A percentile compares a stretch with the other conserved stretches of the same genome.
Evolutionary conservation across 2,113 vertebrate genomes (phyloP).

Genomic region (Meleagris gallopavo): DNA sequence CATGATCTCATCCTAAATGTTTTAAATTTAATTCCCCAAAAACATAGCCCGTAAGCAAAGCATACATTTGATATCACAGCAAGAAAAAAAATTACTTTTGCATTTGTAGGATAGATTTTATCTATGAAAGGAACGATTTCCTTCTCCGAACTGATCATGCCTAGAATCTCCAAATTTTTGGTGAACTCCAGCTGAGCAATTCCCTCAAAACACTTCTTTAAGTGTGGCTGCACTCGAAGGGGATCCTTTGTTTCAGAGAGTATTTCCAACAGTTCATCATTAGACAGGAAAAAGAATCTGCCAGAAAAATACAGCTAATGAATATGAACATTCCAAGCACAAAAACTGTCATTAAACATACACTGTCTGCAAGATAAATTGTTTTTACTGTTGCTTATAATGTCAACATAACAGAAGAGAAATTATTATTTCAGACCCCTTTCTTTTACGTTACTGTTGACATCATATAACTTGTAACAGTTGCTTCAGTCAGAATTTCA

Average conservation of each 20-base stretch:
- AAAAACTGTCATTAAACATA: not conserved
- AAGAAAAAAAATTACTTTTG: constrained; percentile 81
- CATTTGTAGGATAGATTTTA: constrained; percentile 83
- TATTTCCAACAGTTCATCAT: constrained; percentile 93
- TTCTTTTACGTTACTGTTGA: not conserved
- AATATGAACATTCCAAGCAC: not conserved
- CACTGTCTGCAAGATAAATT: not conserved
- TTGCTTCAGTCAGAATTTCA: not conserved
- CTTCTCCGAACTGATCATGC: constrained; percentile 94
- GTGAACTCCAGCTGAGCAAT: constrained; percentile 90
- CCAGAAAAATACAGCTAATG: constrained; percentile 23
- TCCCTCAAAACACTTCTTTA: constrained; percentile 96
- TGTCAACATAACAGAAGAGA: not conserved
- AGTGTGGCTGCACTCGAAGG: constrained; percentile 89
- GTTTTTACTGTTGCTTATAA: not conserved
- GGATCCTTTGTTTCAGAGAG: constrained; percentile 95
- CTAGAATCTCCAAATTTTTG: constrained; percentile 80
- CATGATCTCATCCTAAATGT: not conserved
- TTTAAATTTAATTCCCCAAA: not conserved
- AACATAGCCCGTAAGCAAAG: not conserved
- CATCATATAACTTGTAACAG: not conserved
- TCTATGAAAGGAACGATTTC: constrained; percentile 85
- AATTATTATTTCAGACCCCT: not conserved
- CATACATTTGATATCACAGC: not conserved
- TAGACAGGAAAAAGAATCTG: constrained; percentile 95